These are phyloP conservation scores for Mareca strepera DNA, from an alignment of 2,797 vertebrate genomes.

Conservation along the genomic window DNA sequence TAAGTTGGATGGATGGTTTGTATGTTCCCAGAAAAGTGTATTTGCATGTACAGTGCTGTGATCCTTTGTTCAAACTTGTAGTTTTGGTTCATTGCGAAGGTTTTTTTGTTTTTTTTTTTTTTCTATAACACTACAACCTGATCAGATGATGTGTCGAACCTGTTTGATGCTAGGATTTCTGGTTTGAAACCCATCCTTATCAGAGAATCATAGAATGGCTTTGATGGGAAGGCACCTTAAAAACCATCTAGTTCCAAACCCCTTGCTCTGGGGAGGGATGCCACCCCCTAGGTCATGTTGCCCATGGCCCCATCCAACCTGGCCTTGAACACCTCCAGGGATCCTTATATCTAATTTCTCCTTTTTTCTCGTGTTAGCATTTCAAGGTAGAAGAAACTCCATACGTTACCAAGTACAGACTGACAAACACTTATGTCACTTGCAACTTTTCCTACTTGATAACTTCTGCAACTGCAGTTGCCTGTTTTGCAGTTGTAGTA, in stretches of 20 bases:
- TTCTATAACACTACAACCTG: not conserved
- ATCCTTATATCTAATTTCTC: not conserved
- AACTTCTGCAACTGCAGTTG: not conserved
- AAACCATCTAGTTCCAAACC: no score
- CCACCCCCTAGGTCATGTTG: no score
- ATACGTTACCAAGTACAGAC: not conserved
- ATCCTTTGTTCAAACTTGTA: not conserved
- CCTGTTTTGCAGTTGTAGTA: not conserved
- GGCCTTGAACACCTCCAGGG: no score
- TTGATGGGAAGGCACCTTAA: no score
- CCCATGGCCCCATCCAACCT: no score
- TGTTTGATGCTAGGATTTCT: not conserved
- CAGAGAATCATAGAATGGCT: no score
- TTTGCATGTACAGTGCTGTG: not conserved
- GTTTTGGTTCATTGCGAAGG: not conserved
- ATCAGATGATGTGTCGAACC: not conserved
- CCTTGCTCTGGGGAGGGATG: no score
- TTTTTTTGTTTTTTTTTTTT: not conserved
- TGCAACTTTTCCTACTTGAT: not conserved
- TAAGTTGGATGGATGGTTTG: not conserved
- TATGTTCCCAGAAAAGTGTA: slow-evolving; percentile 17
- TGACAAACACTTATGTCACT: not conserved
- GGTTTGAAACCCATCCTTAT: not conserved
- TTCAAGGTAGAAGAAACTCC: not conserved
- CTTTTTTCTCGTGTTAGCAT: not conserved